phyloP scores from a whole-genome alignment of 1,140 invertebrate species.

The Laupala kohalensis region DNA sequence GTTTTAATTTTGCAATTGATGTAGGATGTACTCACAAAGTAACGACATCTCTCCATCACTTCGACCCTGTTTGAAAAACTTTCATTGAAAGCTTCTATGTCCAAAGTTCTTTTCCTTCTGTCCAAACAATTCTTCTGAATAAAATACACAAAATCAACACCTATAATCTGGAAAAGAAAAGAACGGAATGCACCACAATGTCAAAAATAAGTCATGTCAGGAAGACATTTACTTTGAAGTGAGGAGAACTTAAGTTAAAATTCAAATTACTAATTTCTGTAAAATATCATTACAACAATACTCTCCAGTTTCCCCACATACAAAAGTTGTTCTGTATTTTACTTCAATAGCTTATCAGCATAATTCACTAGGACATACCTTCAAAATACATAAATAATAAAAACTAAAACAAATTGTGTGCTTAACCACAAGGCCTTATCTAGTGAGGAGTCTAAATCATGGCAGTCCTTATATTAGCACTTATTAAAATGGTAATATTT shows the following conservation, averaged over 20 bases:
- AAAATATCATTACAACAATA: neutral
- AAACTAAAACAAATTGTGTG: too few species aligned
- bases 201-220: neutral
- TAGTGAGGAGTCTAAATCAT: too few species aligned
- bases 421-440: too few species aligned
- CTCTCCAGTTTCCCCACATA: neutral
- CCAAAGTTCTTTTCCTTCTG: slow-evolving; percentile 58
- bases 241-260: too few species aligned
- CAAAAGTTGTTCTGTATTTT: neutral
- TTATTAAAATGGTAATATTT: too few species aligned
- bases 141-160: slow-evolving; percentile 86
- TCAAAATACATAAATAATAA: too few species aligned
- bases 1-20: too few species aligned
- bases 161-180: slow-evolving; percentile 62
- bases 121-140: slow-evolving; percentile 86
- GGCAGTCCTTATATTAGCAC: too few species aligned
- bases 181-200: neutral
- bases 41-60: slow-evolving; percentile 84
- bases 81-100: slow-evolving; percentile 90
- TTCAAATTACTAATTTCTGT: too few species aligned
- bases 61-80: slow-evolving; percentile 74
- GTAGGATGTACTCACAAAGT: slow-evolving; percentile 62
- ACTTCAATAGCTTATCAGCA: neutral
- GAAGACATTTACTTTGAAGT: neutral
- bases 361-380: neutral